Evolutionary conservation across 1,140 invertebrate species (phyloP).

Genomic region (Achroia grisella): DNA sequence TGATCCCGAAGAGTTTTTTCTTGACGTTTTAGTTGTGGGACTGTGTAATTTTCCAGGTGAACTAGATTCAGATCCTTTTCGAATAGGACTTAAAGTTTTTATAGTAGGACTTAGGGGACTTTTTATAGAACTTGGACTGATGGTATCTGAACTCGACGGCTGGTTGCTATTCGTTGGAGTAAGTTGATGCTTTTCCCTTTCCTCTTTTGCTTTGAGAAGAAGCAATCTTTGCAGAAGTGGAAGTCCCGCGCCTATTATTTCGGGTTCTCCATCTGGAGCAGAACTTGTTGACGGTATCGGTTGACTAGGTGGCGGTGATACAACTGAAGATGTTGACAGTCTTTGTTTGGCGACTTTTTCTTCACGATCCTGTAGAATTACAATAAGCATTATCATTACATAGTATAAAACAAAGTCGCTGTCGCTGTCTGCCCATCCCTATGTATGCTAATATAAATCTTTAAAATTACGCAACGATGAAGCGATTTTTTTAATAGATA

Average conservation of each 20-base stretch:
- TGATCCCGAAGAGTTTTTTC: conserved; percentile 69
- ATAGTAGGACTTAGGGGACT: conserved; percentile 69
- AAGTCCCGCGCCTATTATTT: conserved; percentile 81
- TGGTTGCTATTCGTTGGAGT: conserved; percentile 58
- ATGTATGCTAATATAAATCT: no score
- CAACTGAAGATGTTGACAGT: conserved; percentile 51
- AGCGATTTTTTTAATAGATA: no score
- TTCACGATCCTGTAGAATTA: conserved; percentile 70
- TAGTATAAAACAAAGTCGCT: neutral
- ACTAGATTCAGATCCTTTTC: conserved; percentile 65
- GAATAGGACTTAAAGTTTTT: conserved; percentile 64
- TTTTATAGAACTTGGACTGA: conserved; percentile 68
- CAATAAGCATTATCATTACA: neutral
- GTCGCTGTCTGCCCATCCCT: no score
- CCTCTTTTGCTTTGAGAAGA: conserved; percentile 86
- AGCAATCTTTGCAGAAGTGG: conserved; percentile 86
- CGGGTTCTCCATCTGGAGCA: conserved; percentile 64
- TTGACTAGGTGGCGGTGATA: conserved; percentile 57
- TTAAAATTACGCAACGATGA: no score
- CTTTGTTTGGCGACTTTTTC: conserved; percentile 72
- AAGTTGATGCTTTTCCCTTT: conserved; percentile 74
- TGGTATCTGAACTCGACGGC: conserved; percentile 67
- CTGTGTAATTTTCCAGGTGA: conserved; percentile 67
- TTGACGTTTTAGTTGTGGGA: conserved; percentile 61
- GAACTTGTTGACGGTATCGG: conserved; percentile 63